Base-by-base conservation (phyloP, 2,888 invertebrate genomes). In the Eristalinus sepulchralis region DNA sequence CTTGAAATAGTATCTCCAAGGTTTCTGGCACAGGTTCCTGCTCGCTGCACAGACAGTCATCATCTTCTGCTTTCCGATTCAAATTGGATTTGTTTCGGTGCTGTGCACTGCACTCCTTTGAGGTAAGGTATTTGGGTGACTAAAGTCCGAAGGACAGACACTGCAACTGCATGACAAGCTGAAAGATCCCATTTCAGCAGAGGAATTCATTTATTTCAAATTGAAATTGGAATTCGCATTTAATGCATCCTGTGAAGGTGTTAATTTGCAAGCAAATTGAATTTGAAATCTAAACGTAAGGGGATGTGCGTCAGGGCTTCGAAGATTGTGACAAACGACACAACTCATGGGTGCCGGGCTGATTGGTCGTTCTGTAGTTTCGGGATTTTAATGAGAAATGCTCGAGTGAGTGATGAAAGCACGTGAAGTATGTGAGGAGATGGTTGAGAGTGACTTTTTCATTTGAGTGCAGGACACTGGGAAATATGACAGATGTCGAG, bases 201-300 rank as follows among this genome's bases (percentile, higher is more conserved):
- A 62, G 73, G 73, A 86, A 86, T 86, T 82, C 82, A 82, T 82
- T 86, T 86, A 82, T 86, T 82, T 66, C 66, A 82, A 78, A 82
- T 82, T 82, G 85, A 85, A 85, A 85, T 82, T 86, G 85, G 82
- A 86, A 82, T 86, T 86, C 85, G 85, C 70, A 86, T 86, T 86
- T 77, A 86, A 86, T 86, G 82, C 85, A 82, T 73, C 78, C 82
- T 82, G 73, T 73, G 78, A 78, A 86, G 85, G 85, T 86, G 85
- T 86, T 86, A 86, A 86, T 86, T 86, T 86, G 85, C 85, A 86
- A 86, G 73, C 85, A 86, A 86, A 86, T 86, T 86, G 85, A 86
- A 86, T 86, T 82, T 82, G 73, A 78, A 82, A 86, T 86, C 78
- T 31, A 73, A 82, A 77, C 81, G 47, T 36, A 81, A 77, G 53